Evolutionary conservation across 2,113 vertebrate genomes (phyloP).

Genomic region (Erythrocercus mccallii): DNA sequence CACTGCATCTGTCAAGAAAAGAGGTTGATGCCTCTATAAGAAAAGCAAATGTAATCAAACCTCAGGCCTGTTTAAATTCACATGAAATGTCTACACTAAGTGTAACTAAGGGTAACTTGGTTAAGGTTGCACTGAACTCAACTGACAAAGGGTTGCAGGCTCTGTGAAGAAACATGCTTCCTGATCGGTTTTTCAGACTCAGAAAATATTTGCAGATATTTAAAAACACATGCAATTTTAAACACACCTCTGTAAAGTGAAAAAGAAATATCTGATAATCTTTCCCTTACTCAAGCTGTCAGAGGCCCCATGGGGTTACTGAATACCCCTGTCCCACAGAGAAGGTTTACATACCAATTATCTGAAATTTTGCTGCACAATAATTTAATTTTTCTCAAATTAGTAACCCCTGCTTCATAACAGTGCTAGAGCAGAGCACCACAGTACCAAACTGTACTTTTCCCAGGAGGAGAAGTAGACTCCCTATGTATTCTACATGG

Average conservation of each 20-base stretch:
- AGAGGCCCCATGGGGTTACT: not conserved
- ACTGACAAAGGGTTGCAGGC: accelerated
- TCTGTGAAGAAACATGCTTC: not conserved
- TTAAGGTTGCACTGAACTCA: not conserved
- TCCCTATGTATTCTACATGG: no score
- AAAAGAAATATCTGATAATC: not conserved
- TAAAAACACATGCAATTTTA: not conserved
- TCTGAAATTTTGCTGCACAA: not conserved
- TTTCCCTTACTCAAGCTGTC: not conserved
- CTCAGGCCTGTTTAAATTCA: not conserved
- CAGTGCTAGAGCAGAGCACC: not conserved
- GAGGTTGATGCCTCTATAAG: not conserved
- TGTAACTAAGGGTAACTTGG: not conserved
- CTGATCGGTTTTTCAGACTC: not conserved
- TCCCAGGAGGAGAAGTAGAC: not conserved
- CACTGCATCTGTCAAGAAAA: not conserved
- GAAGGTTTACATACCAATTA: not conserved
- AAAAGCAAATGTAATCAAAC: not conserved
- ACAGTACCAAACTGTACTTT: not conserved
- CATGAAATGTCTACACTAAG: not conserved
- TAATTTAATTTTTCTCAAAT: not conserved
- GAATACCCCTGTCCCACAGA: not conserved
- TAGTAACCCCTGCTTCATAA: not conserved
- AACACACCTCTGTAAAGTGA: not conserved
- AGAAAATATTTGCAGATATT: not conserved